Conservation (phyloP, 2,888 invertebrate species). For the Ischnura elegans region DNA sequence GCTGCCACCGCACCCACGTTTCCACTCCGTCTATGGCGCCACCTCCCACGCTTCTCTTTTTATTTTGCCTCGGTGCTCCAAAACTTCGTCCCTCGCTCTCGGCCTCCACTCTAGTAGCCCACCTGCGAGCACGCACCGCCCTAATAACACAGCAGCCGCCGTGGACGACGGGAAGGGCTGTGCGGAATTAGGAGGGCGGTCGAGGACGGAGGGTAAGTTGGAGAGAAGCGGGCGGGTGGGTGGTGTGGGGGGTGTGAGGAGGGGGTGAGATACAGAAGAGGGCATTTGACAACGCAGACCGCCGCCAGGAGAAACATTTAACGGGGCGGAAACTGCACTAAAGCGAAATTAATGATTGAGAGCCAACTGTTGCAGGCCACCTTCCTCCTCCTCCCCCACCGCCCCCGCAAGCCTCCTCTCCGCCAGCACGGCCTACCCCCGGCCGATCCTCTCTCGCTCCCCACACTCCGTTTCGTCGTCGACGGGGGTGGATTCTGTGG, state of each 20-base stretch:
- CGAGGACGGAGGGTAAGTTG: background rate
- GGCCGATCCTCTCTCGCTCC: conserved; percentile 36
- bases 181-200: background rate
- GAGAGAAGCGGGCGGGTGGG: background rate
- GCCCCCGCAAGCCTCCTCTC: conserved; percentile 47
- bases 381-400: background rate
- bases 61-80: background rate
- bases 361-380: conserved; percentile 62
- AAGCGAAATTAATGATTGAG: conserved; percentile 67
- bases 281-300: conserved; percentile 65
- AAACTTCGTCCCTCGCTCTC: background rate
- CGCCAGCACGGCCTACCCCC: conserved; percentile 27
- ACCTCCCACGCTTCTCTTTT: no score
- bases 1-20: background rate
- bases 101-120: background rate
- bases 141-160: background rate
- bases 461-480: background rate
- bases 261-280: conserved; percentile 3
- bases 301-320: conserved; percentile 62
- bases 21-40: background rate
- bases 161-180: background rate
- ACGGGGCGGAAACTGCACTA: conserved; percentile 66
- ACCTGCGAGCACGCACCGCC: background rate
- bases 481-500: background rate
- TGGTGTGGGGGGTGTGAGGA: background rate